Evolutionary conservation across 2,888 invertebrate species (phyloP), one percentile per base, ranked within the genome.

Genomic region (Brenthis ino): DNA sequence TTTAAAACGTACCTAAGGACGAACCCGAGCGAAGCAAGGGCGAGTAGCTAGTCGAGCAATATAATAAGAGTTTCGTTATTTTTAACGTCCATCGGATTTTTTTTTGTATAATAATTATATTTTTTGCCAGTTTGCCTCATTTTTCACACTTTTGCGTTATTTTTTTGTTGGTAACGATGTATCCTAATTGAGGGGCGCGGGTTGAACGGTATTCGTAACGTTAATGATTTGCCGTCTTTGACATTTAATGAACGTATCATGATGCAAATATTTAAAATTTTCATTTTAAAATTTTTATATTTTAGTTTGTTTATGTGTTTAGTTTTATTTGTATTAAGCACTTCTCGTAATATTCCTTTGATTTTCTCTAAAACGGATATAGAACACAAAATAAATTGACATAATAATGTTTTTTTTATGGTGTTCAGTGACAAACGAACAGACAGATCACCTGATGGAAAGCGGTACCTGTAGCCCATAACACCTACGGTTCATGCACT

Each of bases 191-290:
- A 73, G 72, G 68, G 70, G 72, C 74, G n/a, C 11, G 24, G 75
- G 74, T 67, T 75, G 77, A 77, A 72, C 73, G 77, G 73, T 74
- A 77, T 75, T 76, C 77, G 77, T 78, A 75, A 74, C 72, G 68
- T 71, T 57, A 65, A 63, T 66, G 72, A 66, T 75, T 76, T 76
- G 24, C 51, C 54, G 56, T 60, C 63, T 65, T 68, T 65, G 61
- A 67, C 57, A 70, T 74, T 70, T 60, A 55, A 66, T 60, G 60
- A 66, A 37, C 60, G 33, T 50, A 50, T 33, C 28, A 50, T 16
- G 48, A 12, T 11, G 58, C 28, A n/a, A 50, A 33, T 60, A 28
- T 50, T 50, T 60, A 1, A n/a, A 16, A n/a, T 16, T 28, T 60
- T 48, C 11, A 3, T 2, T n/a, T 50, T 6, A 11, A 60, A 50